Conservation (phyloP, 2,888 invertebrate genomes). For the Julus scanicus region DNA sequence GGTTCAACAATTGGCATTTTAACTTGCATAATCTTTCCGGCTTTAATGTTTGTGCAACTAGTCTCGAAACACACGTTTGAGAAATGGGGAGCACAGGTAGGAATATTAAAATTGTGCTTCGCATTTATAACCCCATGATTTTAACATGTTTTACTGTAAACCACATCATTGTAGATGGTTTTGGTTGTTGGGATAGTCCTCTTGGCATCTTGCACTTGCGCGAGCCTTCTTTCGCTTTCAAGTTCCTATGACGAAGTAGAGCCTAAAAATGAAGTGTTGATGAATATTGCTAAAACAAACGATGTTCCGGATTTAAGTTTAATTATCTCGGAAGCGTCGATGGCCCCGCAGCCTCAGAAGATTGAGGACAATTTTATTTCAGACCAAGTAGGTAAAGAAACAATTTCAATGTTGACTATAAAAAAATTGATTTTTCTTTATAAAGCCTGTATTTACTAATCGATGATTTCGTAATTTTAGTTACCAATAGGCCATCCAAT, state of each 20-base stretch:
- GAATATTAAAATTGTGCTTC: background rate
- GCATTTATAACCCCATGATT: background rate
- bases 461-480: background rate
- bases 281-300: background rate
- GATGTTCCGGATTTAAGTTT: background rate
- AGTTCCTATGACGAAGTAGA: background rate
- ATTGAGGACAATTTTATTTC: background rate
- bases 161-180: slow-evolving; percentile 34
- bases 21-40: slow-evolving; percentile 92
- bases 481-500: background rate
- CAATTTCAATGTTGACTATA: background rate
- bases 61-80: slow-evolving; percentile 87
- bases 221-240: background rate
- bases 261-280: background rate
- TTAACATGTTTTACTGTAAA: too few species aligned
- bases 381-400: background rate
- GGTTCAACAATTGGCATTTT: slow-evolving; percentile 96
- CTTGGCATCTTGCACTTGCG: slow-evolving; percentile 48
- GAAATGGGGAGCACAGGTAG: slow-evolving; percentile 80
- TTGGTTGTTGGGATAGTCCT: slow-evolving; percentile 49
- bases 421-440: too few species aligned
- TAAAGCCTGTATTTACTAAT: background rate
- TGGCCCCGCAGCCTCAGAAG: background rate
- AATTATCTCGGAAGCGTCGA: background rate
- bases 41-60: slow-evolving; percentile 86